Evolutionary conservation across 2,888 invertebrate species (phyloP).

Genomic region (Drosophila fulvimacula): DNA sequence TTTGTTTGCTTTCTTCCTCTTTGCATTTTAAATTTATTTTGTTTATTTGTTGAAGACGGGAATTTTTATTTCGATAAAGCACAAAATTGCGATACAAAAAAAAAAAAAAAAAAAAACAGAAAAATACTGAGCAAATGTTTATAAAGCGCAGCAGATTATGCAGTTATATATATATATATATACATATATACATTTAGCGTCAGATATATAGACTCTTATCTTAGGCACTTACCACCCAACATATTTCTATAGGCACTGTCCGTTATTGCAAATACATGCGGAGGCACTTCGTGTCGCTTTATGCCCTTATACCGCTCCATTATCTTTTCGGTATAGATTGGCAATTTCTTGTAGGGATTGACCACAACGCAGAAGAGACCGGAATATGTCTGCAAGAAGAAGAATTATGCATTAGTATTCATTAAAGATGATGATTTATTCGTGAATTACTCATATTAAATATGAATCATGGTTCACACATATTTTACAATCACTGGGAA

Average conservation of each 20-base stretch:
- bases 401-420: slow-evolving; percentile 18
- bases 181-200: slow-evolving; percentile 1
- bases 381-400: slow-evolving; percentile 96
- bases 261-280: slow-evolving; percentile 99
- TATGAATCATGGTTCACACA: background rate
- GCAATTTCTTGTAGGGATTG: slow-evolving; percentile 99
- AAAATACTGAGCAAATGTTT: background rate
- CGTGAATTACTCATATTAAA: background rate
- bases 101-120: background rate
- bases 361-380: slow-evolving; percentile 99
- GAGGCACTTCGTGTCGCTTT: slow-evolving; percentile 99
- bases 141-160: slow-evolving; percentile 33
- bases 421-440: too few relatives aligned
- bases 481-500: too few relatives aligned
- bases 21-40: slow-evolving; percentile 1
- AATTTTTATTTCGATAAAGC: slow-evolving; percentile 59
- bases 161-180: slow-evolving; percentile 24
- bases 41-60: slow-evolving; percentile 39
- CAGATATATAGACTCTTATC: slow-evolving; percentile 15
- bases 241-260: slow-evolving; percentile 99
- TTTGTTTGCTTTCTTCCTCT: slow-evolving; percentile 38
- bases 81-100: slow-evolving; percentile 19
- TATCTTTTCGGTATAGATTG: slow-evolving; percentile 99
- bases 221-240: slow-evolving; percentile 93
- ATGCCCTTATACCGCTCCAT: slow-evolving; percentile 99